phyloP scores from a whole-genome alignment of 2,888 invertebrate genomes.

The Plusia festucae region DNA sequence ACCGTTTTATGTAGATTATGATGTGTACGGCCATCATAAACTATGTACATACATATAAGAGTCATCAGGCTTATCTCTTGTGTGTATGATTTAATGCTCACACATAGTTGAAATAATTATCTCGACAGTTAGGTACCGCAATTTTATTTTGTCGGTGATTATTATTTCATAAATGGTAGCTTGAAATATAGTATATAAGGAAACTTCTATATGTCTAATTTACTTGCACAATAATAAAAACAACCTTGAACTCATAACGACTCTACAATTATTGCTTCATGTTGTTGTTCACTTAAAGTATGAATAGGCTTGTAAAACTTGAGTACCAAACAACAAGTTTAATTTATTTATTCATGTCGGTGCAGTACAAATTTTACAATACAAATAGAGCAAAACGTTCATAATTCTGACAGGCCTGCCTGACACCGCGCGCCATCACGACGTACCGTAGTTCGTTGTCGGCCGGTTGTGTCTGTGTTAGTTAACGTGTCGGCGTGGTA shows the following conservation, averaged over 20 bases:
- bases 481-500: slow-evolving; percentile 54
- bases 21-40: not conserved
- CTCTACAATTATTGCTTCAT: slow-evolving; percentile 19
- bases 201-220: slow-evolving; percentile 15
- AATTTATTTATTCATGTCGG: slow-evolving; percentile 26
- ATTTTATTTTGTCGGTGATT: not conserved
- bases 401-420: slow-evolving; percentile 47
- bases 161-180: not conserved
- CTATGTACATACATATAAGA: not conserved
- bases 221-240: slow-evolving; percentile 36
- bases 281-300: slow-evolving; percentile 19
- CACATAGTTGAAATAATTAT: not conserved
- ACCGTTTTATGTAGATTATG: slow-evolving; percentile 1
- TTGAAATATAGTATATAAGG: not conserved
- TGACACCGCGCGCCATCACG: slow-evolving; percentile 28
- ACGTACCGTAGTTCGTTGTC: slow-evolving; percentile 39
- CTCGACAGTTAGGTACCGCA: not conserved
- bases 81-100: slow-evolving; percentile 6
- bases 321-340: slow-evolving; percentile 22
- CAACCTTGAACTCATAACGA: slow-evolving; percentile 49
- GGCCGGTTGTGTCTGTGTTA: slow-evolving; percentile 62
- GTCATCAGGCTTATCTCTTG: slow-evolving; percentile 2
- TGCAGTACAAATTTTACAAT: slow-evolving; percentile 45
- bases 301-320: slow-evolving; percentile 19
- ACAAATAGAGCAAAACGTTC: slow-evolving; percentile 62